These are phyloP conservation scores for Damaliscus lunatus DNA, from an alignment of 2,113 vertebrate genomes.

Conservation along the genomic window DNA sequence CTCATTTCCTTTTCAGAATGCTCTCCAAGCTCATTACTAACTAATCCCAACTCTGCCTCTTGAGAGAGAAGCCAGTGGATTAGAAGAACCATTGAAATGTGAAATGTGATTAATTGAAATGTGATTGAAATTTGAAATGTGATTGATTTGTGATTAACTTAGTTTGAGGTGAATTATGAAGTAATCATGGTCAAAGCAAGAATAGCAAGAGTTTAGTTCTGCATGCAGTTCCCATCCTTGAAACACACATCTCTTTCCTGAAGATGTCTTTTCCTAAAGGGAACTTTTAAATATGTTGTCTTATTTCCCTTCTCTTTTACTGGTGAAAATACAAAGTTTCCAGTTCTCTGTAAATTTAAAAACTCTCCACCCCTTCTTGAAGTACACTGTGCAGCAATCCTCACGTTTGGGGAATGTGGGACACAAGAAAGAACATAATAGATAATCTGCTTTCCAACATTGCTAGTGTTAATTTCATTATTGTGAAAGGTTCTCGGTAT, in stretches of 20 bases:
- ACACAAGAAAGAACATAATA: neutral
- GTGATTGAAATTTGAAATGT: neutral
- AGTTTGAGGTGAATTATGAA: neutral
- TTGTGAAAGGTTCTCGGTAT: neutral
- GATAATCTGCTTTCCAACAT: neutral
- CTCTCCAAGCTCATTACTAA: constrained; percentile 35
- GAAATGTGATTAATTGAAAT: neutral
- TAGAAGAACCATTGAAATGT: neutral
- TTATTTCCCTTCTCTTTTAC: neutral
- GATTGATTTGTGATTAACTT: neutral
- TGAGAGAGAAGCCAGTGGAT: constrained; percentile 28
- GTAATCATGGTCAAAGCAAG: neutral
- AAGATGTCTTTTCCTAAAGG: neutral
- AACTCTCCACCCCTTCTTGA: neutral
- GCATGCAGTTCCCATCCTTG: neutral
- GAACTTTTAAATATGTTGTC: neutral
- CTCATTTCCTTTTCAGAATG: constrained; percentile 62
- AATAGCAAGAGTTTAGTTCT: neutral
- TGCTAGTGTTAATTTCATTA: neutral
- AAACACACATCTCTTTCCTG: neutral
- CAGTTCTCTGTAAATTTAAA: constrained; percentile 24
- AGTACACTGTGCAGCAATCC: neutral
- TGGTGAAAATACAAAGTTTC: constrained; percentile 19
- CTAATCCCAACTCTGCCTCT: constrained; percentile 34
- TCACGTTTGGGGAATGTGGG: neutral